A percentile compares a stretch with the other conserved stretches of the same genome.
Evolutionary conservation across 1,140 invertebrate genomes (phyloP).

Genomic region (Zaprionus ornatus): DNA sequence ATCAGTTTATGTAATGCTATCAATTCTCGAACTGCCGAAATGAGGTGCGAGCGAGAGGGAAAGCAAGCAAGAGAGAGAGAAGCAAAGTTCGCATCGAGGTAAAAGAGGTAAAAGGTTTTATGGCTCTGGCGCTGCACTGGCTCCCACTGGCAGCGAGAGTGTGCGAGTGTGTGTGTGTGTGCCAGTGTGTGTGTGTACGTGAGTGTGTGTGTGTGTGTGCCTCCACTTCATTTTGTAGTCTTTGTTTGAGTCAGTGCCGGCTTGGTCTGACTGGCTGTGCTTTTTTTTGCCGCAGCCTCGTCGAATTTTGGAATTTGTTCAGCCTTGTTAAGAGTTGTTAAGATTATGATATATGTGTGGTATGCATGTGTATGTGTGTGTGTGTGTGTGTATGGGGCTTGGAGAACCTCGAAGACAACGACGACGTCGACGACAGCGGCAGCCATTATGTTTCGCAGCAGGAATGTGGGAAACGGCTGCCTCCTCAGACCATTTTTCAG

Average conservation of each 20-base stretch:
- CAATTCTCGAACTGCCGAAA: not conserved
- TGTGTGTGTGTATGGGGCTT: conserved; percentile 14
- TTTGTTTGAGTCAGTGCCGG: conserved; percentile 36
- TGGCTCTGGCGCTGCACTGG: conserved; percentile 39
- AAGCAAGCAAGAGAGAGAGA: not conserved
- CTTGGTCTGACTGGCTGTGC: conserved; percentile 73
- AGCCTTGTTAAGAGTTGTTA: conserved; percentile 83
- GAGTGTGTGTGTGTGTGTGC: conserved; percentile 52
- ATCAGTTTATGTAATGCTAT: not conserved
- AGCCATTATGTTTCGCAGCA: conserved; percentile 81
- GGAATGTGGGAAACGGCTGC: conserved; percentile 77
- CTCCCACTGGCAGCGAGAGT: conserved; percentile 9
- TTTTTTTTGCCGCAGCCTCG: conserved; percentile 58
- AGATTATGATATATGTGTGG: conserved; percentile 80
- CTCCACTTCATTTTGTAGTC: conserved; percentile 74
- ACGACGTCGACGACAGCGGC: conserved; percentile 69
- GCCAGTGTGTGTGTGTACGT: conserved; percentile 4
- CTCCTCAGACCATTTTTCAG: conserved; percentile 71
- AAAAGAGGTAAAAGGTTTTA: conserved; percentile 27
- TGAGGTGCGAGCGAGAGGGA: not conserved
- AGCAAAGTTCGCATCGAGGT: conserved; percentile 16
- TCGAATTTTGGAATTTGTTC: conserved; percentile 83
- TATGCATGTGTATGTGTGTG: conserved; percentile 37
- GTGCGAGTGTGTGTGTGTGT: not conserved
- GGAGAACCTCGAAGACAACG: not conserved